Base-by-base conservation (phyloP, 2,888 invertebrate species). In the Acanthosoma haemorrhoidale region DNA sequence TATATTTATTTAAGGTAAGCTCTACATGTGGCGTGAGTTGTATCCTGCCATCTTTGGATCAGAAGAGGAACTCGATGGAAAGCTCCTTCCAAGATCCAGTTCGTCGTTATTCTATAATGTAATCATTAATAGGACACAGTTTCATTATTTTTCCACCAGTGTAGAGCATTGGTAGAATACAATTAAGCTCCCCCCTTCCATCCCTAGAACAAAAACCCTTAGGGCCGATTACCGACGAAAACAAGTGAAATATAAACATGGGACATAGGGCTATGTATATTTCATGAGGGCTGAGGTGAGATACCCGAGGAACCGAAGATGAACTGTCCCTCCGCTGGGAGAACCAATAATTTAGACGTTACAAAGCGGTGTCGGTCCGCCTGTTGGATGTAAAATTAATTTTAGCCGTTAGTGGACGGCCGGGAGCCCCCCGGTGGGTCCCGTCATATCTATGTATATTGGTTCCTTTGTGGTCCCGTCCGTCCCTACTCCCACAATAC, bases 381-480 rank as follows among this genome's bases (percentile, higher is more conserved):
- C 61, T 34, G 43, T 38, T 58, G 51, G 51, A 51, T 51, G 64
- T 61, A 64, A 70, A 72, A 72, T 72, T 72, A 72, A 72, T 72
- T 72, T 70, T 43, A 70, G 68, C 57, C 29, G 69, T 51, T 58
- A 36, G 66, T 21, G 66, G 36, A 38, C n/a, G 43, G 71, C 34
- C n/a, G 68, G 60, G 70, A 61, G 67, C 63, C 72, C 72, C 72
- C 63, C 41, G 16, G 70, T 59, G 72, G 29, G 68, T 16, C 61
- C 29, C 67, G 70, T 71, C 71, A 71, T 71, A 69, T 71, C 71
- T 71, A 70, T 70, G 71, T 71, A 71, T 71, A 71, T 71, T 71
- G 71, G 70, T 21, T 61, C 61, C 61, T 61, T 61, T 61, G 61
- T 61, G 61, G 38, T 13, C 38, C 51, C 34, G 61, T 61, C 61